These are phyloP conservation scores for Scelioninae gen. 2 DNA, from an alignment of 2,888 invertebrate genomes.

Conservation along the genomic window DNA sequence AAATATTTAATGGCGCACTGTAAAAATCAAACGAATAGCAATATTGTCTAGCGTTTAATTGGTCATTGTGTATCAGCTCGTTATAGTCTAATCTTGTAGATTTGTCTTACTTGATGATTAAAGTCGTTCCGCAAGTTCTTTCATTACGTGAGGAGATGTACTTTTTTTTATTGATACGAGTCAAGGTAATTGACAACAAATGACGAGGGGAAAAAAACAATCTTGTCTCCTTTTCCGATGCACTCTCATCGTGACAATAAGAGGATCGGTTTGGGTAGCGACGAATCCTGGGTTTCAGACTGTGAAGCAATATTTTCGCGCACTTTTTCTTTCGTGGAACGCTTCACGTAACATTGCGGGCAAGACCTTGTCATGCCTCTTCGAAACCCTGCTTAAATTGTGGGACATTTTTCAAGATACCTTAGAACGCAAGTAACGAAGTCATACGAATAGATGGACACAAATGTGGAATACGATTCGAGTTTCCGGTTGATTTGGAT, in stretches of 20 bases:
- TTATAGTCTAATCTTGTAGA: slow-evolving; percentile 29
- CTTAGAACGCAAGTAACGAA: not conserved
- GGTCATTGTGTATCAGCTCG: slow-evolving; percentile 20
- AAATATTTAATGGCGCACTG: slow-evolving; percentile 14
- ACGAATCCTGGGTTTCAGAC: slow-evolving; percentile 20
- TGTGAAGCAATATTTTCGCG: slow-evolving; percentile 41
- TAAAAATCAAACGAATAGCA: slow-evolving; percentile 43
- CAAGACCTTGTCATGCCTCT: slow-evolving; percentile 28
- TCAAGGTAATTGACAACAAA: not conserved
- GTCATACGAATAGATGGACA: not conserved
- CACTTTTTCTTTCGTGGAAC: slow-evolving; percentile 37
- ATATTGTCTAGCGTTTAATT: slow-evolving; percentile 28
- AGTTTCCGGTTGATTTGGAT: slow-evolving; percentile 20
- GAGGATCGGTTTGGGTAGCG: slow-evolving; percentile 32
- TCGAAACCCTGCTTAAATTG: slow-evolving; percentile 47
- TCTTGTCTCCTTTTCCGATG: slow-evolving; percentile 23
- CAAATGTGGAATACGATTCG: slow-evolving; percentile 31
- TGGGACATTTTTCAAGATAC: not conserved
- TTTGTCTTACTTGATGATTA: slow-evolving; percentile 19
- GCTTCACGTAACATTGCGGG: slow-evolving; percentile 7
- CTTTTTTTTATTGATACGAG: slow-evolving; percentile 1
- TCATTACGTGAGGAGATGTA: slow-evolving; percentile 18
- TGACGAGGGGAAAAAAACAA: not conserved
- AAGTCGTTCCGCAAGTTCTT: slow-evolving; percentile 4
- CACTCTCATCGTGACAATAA: slow-evolving; percentile 49